These are phyloP conservation scores for Zygaena filipendulae DNA, from an alignment of 2,888 invertebrate genomes.

Conservation along the genomic window DNA sequence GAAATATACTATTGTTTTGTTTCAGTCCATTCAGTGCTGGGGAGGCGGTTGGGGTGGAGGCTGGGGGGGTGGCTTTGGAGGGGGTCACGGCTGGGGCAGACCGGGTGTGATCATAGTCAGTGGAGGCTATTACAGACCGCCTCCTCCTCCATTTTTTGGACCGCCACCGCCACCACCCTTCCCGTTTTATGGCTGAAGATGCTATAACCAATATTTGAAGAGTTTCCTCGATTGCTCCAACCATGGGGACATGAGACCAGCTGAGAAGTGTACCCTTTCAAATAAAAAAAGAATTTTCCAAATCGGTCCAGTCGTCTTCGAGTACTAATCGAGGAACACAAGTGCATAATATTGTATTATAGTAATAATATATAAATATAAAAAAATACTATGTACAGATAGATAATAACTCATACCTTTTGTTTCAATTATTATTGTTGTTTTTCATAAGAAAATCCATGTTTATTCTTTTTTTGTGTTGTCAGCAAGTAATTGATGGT, in stretches of 20 bases:
- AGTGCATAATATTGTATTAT: too few relatives aligned
- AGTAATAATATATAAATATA: too few relatives aligned
- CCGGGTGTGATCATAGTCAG: not conserved
- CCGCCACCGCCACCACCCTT: not conserved
- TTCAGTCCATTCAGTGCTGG: not conserved
- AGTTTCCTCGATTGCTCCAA: not conserved
- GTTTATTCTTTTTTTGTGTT: too few relatives aligned
- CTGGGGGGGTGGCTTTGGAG: not conserved
- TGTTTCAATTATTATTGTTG: too few relatives aligned
- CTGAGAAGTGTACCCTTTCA: not conserved
- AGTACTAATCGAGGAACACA: not conserved
- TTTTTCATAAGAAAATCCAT: too few relatives aligned
- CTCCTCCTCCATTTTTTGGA: not conserved
- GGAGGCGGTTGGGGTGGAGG: not conserved
- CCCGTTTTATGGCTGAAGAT: not conserved
- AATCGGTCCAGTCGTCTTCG: not conserved
- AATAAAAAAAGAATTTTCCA: not conserved
- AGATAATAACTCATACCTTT: too few relatives aligned
- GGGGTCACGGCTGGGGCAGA: not conserved
- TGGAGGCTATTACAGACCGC: not conserved
- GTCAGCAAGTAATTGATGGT: too few relatives aligned
- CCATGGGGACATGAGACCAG: not conserved
- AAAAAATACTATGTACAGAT: too few relatives aligned
- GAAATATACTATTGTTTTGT: too few relatives aligned
- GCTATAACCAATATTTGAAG: not conserved